phyloP scores from a whole-genome alignment of 2,113 vertebrate genomes.

The Cynopterus brachyotis region DNA sequence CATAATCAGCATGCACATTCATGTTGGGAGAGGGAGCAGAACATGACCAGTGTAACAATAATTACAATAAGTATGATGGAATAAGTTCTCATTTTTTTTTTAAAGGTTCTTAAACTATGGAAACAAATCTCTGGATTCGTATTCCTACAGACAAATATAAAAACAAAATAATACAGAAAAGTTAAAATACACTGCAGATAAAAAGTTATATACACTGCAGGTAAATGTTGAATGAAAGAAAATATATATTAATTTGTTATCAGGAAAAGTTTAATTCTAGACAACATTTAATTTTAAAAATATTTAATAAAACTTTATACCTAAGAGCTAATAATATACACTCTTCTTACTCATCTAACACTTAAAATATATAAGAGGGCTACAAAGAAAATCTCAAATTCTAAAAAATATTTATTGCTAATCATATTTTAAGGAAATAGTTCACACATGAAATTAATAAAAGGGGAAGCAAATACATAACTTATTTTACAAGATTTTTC shows the following conservation, averaged over 20 bases:
- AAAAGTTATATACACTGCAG: not conserved
- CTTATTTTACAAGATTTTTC: not conserved
- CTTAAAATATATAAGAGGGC: not conserved
- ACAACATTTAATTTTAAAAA: not conserved
- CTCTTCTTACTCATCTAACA: not conserved
- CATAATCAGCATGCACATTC: not conserved
- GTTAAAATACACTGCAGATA: not conserved
- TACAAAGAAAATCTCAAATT: constrained; percentile 21
- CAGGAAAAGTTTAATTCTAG: constrained; percentile 4
- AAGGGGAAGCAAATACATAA: not conserved
- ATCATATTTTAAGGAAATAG: not conserved
- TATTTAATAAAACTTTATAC: not conserved
- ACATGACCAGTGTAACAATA: not conserved
- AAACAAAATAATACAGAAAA: not conserved
- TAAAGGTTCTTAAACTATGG: not conserved
- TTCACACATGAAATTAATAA: not conserved
- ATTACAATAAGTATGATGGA: not conserved
- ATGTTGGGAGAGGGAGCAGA: not conserved
- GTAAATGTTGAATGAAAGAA: not conserved
- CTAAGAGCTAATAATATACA: not conserved
- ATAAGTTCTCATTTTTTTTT: not conserved
- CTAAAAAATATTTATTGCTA: not conserved
- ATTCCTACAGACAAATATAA: not conserved
- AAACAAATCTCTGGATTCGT: not conserved
- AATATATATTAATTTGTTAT: not conserved